Evolutionary conservation across 1,140 invertebrate genomes (phyloP).

Genomic region (Drosophila nigrodunni): DNA sequence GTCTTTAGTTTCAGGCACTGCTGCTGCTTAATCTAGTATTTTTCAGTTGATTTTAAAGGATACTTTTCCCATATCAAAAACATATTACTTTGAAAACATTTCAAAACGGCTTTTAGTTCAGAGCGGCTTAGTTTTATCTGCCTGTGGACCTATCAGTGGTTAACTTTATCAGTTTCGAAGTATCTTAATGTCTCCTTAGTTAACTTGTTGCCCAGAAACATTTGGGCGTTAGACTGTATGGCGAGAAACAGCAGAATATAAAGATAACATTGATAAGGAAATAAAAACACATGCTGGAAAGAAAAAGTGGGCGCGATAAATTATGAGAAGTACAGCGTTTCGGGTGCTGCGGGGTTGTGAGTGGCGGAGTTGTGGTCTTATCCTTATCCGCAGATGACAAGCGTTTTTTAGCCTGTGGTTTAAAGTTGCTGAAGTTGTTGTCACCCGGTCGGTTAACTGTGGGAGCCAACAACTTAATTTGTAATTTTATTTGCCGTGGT

Average conservation of each 20-base stretch:
- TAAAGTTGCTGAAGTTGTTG: slow-evolving; percentile 33
- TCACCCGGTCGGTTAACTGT: slow-evolving; percentile 64
- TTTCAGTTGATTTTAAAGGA: too few species aligned
- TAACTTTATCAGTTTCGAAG: not conserved
- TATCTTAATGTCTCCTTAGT: slow-evolving; percentile 5
- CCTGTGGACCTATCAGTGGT: too few species aligned
- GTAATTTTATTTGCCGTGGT: slow-evolving; percentile 50
- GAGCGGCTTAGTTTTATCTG: too few species aligned
- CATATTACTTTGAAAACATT: too few species aligned
- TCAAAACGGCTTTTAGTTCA: too few species aligned
- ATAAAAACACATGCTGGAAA: not conserved
- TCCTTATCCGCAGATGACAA: slow-evolving; percentile 67
- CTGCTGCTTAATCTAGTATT: too few species aligned
- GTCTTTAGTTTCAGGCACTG: too few species aligned
- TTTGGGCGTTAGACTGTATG: slow-evolving; percentile 49
- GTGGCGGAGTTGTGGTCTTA: slow-evolving; percentile 26
- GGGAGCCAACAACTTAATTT: slow-evolving; percentile 82
- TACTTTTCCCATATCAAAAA: too few species aligned
- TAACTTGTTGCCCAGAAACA: slow-evolving; percentile 48
- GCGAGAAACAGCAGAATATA: slow-evolving; percentile 59
- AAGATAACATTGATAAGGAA: slow-evolving; percentile 57
- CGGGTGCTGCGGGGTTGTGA: not conserved
- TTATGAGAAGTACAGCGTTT: slow-evolving; percentile 57
- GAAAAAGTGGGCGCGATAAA: slow-evolving; percentile 68
- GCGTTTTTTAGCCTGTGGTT: slow-evolving; percentile 39